Base-by-base conservation (phyloP, 2,888 invertebrate genomes). In the Apoda limacodes region DNA sequence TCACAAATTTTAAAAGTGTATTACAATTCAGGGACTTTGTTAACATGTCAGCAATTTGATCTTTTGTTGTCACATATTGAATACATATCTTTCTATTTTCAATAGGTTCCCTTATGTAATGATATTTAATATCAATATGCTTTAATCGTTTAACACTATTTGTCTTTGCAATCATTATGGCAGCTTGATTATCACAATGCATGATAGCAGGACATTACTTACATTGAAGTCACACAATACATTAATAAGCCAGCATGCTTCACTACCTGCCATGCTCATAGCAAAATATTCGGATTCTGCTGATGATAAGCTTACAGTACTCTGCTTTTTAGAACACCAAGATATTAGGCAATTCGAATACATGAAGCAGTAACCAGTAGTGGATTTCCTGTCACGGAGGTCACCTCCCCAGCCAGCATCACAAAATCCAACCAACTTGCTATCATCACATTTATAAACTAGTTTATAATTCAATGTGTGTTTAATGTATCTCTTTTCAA, bases 311-410 rank as follows among this genome's bases (percentile, higher is more conserved):
- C 25, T 24, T 24, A 57, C 49, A 27, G 37, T 35, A 15, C 20
- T 17, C 35, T 48, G 48, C 42, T 43, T 40, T 40, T 45, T 39
- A 33, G 46, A 46, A 19, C 35, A 35, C 58, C 60, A 56, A 13
- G 43, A 39, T 9, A 56, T 40, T 25, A 45, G 33, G 19, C 46
- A 49, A 25, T 45, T 43, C 37, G 38, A 34, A 11, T 42, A 25
- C 6, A 30, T 43, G 27, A 48, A 52, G 4, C 48, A 30, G 32
- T 41, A 48, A 1, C 53, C 56, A 7, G 46, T 46, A 4, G 41
- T 43, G 3, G 52, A 52, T 26, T 39, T 44, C 30, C 53, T 29
- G 9, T 46, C 40, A 9, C 37, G 30, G 9, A 23, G 20, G 24
- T 53, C 46, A 11, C 41, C 40, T 7, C 43, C 52, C 32, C 38